Base-by-base conservation (phyloP, 2,113 vertebrate species). In the Thermophis baileyi region DNA sequence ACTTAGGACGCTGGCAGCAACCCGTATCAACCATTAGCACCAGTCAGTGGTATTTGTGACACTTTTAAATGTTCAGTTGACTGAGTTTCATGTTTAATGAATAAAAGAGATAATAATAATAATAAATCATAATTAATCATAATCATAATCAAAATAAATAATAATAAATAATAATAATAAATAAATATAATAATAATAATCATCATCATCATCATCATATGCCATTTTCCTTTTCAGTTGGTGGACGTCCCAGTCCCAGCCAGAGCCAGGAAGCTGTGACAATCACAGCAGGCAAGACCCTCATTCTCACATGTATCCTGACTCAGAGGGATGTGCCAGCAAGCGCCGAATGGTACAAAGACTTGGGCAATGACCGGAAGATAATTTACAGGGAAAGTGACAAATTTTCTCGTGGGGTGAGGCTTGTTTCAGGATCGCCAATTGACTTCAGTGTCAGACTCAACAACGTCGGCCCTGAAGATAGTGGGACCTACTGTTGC, bases 361-460 rank as follows among this genome's bases (percentile, higher is more conserved):
- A 47, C 9, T 3, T 44, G 44, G 18, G 49, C 14, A 40, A 35
- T 4, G 47, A 20, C 3, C 85, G 8, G 11, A 12, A 14, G 8
- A 7, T 16, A 6, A 50, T 30, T 91, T 96, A 30, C 18, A 0
- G 0, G 0, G 49, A 86, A 0, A 89, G 0, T 86, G 47, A 1
- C 57, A 27, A 0, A 0, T 0, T 0, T 11, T 16, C 2, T 0
- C 91, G 94, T 1, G 93, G 94, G n/a, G 90, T 3, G 0, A 85
- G 0, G 3, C 3, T 8, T 2, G 10, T 40, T 40, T 11, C 6
- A 8, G 40, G 0, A 6, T 91, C 55, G 18, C 5, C 30, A 47
- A 92, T 7, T 8, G 93, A 97, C 88, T 95, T 91, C 93, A 87
- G 89, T 85, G 95, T 96, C 93, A 85, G 25, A 2, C 91, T 96